Evolutionary conservation across 2,797 vertebrate species (phyloP).

Genomic region (Anniella stebbinsi): DNA sequence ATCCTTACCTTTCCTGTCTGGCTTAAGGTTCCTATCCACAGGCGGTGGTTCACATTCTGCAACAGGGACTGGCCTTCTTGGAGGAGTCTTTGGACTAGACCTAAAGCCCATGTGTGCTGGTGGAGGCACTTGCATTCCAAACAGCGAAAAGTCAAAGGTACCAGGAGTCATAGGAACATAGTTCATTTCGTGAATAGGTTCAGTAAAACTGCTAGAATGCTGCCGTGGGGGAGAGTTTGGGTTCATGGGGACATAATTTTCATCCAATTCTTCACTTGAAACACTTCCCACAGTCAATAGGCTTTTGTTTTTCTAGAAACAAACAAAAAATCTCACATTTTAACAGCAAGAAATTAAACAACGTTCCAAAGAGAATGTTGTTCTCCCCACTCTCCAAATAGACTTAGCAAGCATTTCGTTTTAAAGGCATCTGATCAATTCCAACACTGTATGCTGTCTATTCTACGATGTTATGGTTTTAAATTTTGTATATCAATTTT

Average conservation of each 20-base stretch:
- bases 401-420: neutral
- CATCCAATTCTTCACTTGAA: slow-evolving; percentile 94
- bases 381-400: too few relatives aligned
- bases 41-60: slow-evolving; percentile 95
- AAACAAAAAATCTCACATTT: slow-evolving; percentile 67
- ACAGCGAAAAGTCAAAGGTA: slow-evolving; percentile 94
- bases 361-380: neutral
- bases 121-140: slow-evolving; percentile 98
- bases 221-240: slow-evolving; percentile 95
- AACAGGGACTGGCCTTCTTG: slow-evolving; percentile 88
- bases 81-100: slow-evolving; percentile 97
- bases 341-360: slow-evolving; percentile 62
- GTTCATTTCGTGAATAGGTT: slow-evolving; percentile 94
- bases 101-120: slow-evolving; percentile 99
- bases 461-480: too few relatives aligned
- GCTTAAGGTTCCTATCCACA: slow-evolving; percentile 97
- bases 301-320: slow-evolving; percentile 94
- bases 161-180: slow-evolving; percentile 98
- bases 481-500: too few relatives aligned
- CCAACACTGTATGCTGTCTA: too few relatives aligned
- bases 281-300: slow-evolving; percentile 90
- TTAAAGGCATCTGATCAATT: neutral
- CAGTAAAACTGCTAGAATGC: slow-evolving; percentile 91
- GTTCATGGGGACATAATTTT: slow-evolving; percentile 99
- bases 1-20: slow-evolving; percentile 96